A percentile compares a stretch with the other conserved stretches of the same genome.
phyloP scores from a whole-genome alignment of 2,113 vertebrate genomes.

The Tautogolabrus adspersus region DNA sequence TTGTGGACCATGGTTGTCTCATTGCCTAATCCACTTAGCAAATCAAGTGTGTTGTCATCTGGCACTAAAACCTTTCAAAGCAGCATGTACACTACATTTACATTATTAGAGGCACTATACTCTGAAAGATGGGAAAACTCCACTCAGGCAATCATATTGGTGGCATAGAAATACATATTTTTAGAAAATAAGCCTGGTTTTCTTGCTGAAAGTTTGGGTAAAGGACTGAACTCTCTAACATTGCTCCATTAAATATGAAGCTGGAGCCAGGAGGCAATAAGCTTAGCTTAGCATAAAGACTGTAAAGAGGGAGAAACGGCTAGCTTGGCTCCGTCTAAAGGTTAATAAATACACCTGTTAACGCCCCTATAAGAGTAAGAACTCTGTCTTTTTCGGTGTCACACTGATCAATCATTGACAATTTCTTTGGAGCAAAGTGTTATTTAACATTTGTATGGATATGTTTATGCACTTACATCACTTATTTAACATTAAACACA shows the following conservation, averaged over 20 bases:
- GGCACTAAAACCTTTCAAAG: slow-evolving; percentile 86
- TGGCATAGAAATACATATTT: not conserved
- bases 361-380: not conserved
- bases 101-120: slow-evolving; percentile 74
- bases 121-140: slow-evolving; percentile 76
- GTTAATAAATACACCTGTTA: not conserved
- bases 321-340: not conserved
- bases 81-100: slow-evolving; percentile 78
- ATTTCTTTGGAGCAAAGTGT: too few relatives aligned
- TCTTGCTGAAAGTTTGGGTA: not conserved
- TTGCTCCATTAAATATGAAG: not conserved
- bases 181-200: not conserved
- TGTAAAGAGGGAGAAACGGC: not conserved
- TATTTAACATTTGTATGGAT: too few relatives aligned
- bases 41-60: not conserved
- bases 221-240: not conserved
- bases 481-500: not conserved
- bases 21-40: not conserved
- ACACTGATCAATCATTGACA: too few relatives aligned
- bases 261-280: not conserved
- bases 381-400: too few relatives aligned
- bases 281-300: slow-evolving; percentile 6
- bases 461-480: too few relatives aligned
- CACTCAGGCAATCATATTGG: slow-evolving; percentile 62
- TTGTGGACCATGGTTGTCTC: not conserved